Evolutionary conservation across 2,888 invertebrate species (phyloP).

Genomic region (Eupelmus urozonus): DNA sequence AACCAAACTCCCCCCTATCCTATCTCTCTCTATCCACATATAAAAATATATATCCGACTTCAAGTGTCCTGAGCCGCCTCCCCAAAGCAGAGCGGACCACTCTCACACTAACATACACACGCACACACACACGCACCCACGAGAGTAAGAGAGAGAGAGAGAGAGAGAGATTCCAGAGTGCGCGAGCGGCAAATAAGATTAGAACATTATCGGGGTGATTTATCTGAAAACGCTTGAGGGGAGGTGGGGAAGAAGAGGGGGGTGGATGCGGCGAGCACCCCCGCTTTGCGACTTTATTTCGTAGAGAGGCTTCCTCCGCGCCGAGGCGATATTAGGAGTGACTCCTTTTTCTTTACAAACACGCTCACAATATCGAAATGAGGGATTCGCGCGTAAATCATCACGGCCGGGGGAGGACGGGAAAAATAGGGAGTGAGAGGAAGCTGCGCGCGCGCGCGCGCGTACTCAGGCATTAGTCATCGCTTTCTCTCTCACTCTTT

Average conservation of each 20-base stretch:
- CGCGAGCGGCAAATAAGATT: slow-evolving; percentile 59
- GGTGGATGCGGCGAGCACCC: not conserved
- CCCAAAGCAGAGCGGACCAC: slow-evolving; percentile 17
- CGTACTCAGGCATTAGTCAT: too few species aligned
- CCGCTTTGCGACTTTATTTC: slow-evolving; percentile 47
- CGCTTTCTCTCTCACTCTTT: too few species aligned
- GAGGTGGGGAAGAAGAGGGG: slow-evolving; percentile 9
- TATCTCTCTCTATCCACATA: too few species aligned
- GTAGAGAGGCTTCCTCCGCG: not conserved
- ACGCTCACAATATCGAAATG: not conserved
- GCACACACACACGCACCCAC: too few species aligned
- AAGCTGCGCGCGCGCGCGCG: not conserved
- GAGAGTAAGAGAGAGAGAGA: not conserved
- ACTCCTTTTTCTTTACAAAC: not conserved
- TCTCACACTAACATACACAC: slow-evolving; percentile 21
- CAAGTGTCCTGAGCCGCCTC: not conserved
- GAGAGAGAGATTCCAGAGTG: not conserved
- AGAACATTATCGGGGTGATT: slow-evolving; percentile 62
- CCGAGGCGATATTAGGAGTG: not conserved
- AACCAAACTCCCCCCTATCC: too few species aligned
- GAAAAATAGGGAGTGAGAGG: not conserved
- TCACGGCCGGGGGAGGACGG: not conserved
- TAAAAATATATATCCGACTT: too few species aligned
- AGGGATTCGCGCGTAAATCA: not conserved
- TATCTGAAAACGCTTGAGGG: slow-evolving; percentile 57